Evolutionary conservation across 2,888 invertebrate species (phyloP), one percentile per base, ranked within the genome.

Genomic region (Pterobdella sp.): DNA sequence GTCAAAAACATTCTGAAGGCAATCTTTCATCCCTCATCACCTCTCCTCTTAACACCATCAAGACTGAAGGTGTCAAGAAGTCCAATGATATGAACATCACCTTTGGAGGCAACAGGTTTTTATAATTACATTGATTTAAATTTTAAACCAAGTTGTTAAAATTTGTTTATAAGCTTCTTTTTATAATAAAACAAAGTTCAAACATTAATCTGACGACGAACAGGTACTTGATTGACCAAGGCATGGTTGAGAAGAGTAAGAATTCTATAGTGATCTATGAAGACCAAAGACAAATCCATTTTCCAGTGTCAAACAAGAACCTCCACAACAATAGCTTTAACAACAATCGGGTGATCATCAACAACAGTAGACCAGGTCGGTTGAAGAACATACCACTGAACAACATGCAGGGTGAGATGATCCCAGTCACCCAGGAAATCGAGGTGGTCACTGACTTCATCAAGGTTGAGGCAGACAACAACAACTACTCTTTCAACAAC

Each of bases 361-460:
- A 32, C 32, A 65, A 32, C 34, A n/a, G n/a, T n/a, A n/a, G n/a
- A n/a, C 52, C 52, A 49, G 52, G 14, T 14, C n/a, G 14, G 52
- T 49, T 49, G 52, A 49, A 49, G n/a, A 35, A 31, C 7, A 29
- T 63, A 10, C 7, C n/a, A 22, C n/a, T 63, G 14, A 63, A 63
- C 63, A 63, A 63, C 10, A 63, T 26, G 63, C 7, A 63, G 26
- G 71, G 26, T 1, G 34, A 42, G 35, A n/a, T 63, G 2, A 71
- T 71, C n/a, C 71, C 60, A 2, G 71, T 71, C 14, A 71, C 71
- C n/a, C 52, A 71, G 22, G 71, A 71, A 29, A 56, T 71, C 7
- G 71, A 71, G 52, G 71, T 71, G 34, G 32, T 35, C 1, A 35
- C 71, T 18, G 71, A 71, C 29, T 42, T 71, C 18, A 34, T 63